Base-by-base conservation (phyloP, 2,113 vertebrate species). In the Oncorhynchus kisutch region DNA sequence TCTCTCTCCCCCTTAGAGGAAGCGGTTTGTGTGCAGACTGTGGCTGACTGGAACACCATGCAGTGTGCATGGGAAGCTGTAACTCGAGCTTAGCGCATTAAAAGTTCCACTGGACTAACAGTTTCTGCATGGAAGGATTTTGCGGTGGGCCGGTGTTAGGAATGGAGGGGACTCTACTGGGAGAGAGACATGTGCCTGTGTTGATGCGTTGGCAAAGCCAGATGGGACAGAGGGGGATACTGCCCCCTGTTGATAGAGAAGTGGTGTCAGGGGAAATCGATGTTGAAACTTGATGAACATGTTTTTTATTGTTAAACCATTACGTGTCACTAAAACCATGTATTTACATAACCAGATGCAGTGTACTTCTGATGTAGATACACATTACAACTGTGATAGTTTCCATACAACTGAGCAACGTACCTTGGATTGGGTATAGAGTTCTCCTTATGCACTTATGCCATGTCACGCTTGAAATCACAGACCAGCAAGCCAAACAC, bases 21-120 rank as follows among this genome's bases (percentile, higher is more conserved):
- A 93, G 90, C 82, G 89, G 88, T 93, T 91, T 91, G 88, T 86
- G 85, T 91, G 88, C 87, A 90, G 88, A 89, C 90, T 86, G 85
- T 22, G 83, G 87, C 85, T 77, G 85, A 75, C 82, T 89, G 88
- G 90, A 91, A 88, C 81, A 86, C 70, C 76, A 71, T 68, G 83
- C 86, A 70, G 79, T 86, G 83, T 81, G 78, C 84, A 49, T 71
- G 81, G 83, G 85, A 88, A 87, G 83, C 82, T 34, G 89, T 90
- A 92, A 93, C 84, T 70, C 60, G 88, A 94, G 90, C 87, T 57
- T 72, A 74, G 70, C 83, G 81, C 83, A 89, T 93, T 92, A 91
- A 94, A 94, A 88, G 90, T 94, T 94, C 91, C 93, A 91, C 88
- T 87, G 88, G 87, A 90, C 88, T 85, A 92, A 91, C 87, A 78